Conservation (phyloP, 1,140 invertebrate genomes). For the Platyscapa corneri region DNA sequence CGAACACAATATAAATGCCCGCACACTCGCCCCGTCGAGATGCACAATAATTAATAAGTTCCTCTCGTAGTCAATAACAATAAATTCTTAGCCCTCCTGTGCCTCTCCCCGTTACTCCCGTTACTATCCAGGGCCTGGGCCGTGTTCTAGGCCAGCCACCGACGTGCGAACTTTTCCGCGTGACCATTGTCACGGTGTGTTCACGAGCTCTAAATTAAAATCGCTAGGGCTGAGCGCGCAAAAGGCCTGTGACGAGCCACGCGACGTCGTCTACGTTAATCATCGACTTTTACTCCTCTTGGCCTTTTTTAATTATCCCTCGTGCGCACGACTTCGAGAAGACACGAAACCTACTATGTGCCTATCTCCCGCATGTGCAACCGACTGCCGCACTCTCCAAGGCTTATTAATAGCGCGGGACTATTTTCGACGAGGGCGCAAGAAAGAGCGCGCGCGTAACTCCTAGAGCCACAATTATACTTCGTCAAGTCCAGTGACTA, state of each 20-base stretch:
- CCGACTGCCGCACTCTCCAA: neutral
- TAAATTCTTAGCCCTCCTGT: neutral
- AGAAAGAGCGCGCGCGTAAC: neutral
- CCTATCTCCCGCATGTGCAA: neutral
- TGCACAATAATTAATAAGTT: constrained; percentile 42
- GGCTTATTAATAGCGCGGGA: constrained; percentile 38
- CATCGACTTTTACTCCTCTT: constrained; percentile 40
- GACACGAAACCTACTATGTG: neutral
- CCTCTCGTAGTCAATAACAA: neutral
- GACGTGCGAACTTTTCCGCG: neutral
- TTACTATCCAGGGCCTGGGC: neutral
- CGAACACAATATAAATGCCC: constrained; percentile 11
- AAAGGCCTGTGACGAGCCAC: constrained; percentile 51
- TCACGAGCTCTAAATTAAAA: constrained; percentile 55
- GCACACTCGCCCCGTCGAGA: neutral
- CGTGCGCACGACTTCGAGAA: neutral
- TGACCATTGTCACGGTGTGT: neutral
- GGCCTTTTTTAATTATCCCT: constrained; percentile 7
- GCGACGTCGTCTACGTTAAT: constrained; percentile 39
- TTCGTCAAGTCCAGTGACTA: neutral
- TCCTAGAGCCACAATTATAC: constrained; percentile 1
- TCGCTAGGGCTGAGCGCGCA: neutral
- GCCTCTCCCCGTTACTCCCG: neutral
- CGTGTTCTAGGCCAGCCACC: too few species aligned
- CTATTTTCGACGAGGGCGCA: constrained; percentile 33